These are phyloP conservation scores for Tetramorium parvispinum DNA, from an alignment of 1,140 invertebrate genomes.

Conservation along the genomic window DNA sequence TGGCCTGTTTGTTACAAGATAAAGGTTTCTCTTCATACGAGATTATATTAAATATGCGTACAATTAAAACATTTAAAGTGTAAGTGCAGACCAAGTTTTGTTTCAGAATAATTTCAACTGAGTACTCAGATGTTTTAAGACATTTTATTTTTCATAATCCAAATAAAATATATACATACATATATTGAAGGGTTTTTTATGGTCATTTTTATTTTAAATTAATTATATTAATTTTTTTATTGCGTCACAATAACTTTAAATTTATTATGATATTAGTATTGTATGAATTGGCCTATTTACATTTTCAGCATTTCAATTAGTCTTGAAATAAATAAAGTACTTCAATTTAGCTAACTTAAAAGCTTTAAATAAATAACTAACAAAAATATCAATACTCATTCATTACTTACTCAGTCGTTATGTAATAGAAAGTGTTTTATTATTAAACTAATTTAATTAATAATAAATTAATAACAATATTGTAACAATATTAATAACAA, in stretches of 20 bases:
- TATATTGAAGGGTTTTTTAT: background rate
- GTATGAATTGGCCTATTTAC: background rate
- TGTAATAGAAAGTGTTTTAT: background rate
- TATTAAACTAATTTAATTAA: background rate
- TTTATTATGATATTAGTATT: background rate
- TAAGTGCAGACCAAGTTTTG: background rate
- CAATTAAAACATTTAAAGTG: background rate
- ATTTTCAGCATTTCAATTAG: background rate
- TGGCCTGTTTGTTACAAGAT: background rate
- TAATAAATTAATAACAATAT: too few species aligned
- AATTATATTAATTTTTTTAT: background rate
- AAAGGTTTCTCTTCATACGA: background rate
- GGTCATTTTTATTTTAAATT: background rate
- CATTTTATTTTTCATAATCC: background rate
- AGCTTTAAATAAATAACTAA: background rate
- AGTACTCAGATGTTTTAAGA: background rate
- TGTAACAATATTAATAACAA: background rate
- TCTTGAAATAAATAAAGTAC: background rate
- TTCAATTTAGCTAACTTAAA: background rate
- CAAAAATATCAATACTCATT: background rate
- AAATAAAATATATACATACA: background rate
- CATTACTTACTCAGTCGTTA: background rate
- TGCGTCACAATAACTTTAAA: background rate
- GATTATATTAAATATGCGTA: slow-evolving; percentile 49
- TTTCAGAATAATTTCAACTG: background rate